Conservation (phyloP, 1,140 invertebrate species). For the Musca vetustissima region DNA sequence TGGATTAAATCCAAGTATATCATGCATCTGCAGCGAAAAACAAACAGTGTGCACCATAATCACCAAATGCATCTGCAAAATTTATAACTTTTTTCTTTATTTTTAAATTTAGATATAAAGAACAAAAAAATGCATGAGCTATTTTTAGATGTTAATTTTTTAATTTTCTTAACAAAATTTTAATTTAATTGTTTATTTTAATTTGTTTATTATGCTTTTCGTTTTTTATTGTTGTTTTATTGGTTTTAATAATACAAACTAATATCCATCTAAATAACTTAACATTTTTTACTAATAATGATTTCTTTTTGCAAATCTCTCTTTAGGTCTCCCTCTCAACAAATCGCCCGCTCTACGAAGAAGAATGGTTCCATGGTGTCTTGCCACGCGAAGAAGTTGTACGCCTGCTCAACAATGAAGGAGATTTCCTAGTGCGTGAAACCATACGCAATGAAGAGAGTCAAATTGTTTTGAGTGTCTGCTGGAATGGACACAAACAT, state of each 20-base stretch:
- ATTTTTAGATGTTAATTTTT: background rate
- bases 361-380: conserved; percentile 98
- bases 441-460: conserved; percentile 90
- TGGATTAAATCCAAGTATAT: too few species aligned
- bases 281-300: background rate
- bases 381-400: conserved; percentile 95
- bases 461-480: conserved; percentile 92
- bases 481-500: conserved; percentile 94
- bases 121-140: background rate
- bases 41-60: too few species aligned
- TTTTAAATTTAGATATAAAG: background rate
- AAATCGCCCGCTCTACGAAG: conserved; percentile 72
- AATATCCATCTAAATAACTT: background rate
- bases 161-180: background rate
- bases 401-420: conserved; percentile 80
- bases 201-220: background rate
- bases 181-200: background rate
- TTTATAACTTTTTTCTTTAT: background rate
- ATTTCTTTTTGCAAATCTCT: background rate
- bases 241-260: background rate
- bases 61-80: too few species aligned
- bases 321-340: conserved; percentile 52
- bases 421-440: conserved; percentile 93
- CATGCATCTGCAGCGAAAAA: too few species aligned
- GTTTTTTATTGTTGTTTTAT: too few species aligned